phyloP scores from a whole-genome alignment of 2,888 invertebrate species.

The Linyphia triangularis region DNA sequence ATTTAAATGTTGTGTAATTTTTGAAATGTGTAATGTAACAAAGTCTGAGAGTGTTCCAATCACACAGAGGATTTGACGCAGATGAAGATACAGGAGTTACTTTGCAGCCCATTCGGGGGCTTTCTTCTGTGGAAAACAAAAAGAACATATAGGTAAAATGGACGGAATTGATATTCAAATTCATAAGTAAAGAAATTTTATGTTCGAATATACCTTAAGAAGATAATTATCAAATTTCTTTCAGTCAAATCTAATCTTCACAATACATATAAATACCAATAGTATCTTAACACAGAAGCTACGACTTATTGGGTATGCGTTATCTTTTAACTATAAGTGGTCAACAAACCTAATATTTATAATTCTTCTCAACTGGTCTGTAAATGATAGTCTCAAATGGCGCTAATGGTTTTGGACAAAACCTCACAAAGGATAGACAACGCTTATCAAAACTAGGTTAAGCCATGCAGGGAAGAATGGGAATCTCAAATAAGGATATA shows the following conservation, averaged over 20 bases:
- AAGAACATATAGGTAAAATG: constrained; percentile 13
- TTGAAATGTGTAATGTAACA: constrained; percentile 38
- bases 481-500: neutral
- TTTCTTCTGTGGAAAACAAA: constrained; percentile 74
- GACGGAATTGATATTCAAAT: no score
- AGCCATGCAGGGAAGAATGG: neutral
- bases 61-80: constrained; percentile 54
- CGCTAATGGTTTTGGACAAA: neutral
- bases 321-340: no score
- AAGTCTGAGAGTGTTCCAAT: constrained; percentile 45
- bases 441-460: neutral
- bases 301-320: no score
- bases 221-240: no score
- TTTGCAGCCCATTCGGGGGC: constrained; percentile 77
- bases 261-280: no score
- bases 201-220: no score
- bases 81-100: constrained; percentile 68
- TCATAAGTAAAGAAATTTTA: no score
- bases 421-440: neutral
- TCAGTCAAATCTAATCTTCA: no score
- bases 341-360: no score
- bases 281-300: no score
- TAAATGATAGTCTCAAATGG: no score
- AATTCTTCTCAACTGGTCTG: no score
- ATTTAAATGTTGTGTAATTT: constrained; percentile 6